Conservation (phyloP, 2,797 vertebrate genomes). For the Labroides dimidiatus region DNA sequence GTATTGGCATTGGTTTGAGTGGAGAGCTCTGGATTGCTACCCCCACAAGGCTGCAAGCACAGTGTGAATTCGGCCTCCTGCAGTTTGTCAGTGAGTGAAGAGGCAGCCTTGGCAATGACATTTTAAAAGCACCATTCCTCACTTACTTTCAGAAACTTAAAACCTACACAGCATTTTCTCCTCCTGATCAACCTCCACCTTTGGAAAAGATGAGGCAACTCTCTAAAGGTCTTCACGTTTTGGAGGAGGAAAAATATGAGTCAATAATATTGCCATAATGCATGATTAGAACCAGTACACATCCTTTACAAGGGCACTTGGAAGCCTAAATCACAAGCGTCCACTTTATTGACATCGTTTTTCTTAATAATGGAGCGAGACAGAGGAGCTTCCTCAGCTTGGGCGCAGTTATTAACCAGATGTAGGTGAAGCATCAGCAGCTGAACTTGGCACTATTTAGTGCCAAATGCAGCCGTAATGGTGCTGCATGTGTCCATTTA, state of each 20-base stretch:
- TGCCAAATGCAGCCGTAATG: slow-evolving; percentile 52
- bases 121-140: slow-evolving; percentile 49
- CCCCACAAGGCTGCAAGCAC: slow-evolving; percentile 13
- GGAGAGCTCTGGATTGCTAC: slow-evolving; percentile 21
- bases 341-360: slow-evolving; percentile 72
- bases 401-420: slow-evolving; percentile 70
- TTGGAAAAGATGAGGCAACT: slow-evolving; percentile 11
- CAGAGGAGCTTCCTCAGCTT: slow-evolving; percentile 62
- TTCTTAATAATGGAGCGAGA: slow-evolving; percentile 69
- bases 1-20: slow-evolving; percentile 48
- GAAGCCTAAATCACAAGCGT: slow-evolving; percentile 54
- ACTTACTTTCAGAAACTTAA: slow-evolving; percentile 44
- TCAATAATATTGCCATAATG: slow-evolving; percentile 71
- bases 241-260: slow-evolving; percentile 58
- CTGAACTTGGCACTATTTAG: slow-evolving; percentile 61
- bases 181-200: slow-evolving; percentile 19
- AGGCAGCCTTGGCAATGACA: slow-evolving; percentile 45
- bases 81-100: slow-evolving; percentile 36
- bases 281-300: slow-evolving; percentile 67
- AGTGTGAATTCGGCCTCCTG: slow-evolving; percentile 27
- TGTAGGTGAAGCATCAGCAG: slow-evolving; percentile 38
- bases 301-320: slow-evolving; percentile 66
- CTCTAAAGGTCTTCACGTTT: slow-evolving; percentile 43
- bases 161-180: slow-evolving; percentile 21
- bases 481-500: slow-evolving; percentile 61